phyloP scores from a whole-genome alignment of 1,140 invertebrate species.

The Pseudomyrmex cubaensis region DNA sequence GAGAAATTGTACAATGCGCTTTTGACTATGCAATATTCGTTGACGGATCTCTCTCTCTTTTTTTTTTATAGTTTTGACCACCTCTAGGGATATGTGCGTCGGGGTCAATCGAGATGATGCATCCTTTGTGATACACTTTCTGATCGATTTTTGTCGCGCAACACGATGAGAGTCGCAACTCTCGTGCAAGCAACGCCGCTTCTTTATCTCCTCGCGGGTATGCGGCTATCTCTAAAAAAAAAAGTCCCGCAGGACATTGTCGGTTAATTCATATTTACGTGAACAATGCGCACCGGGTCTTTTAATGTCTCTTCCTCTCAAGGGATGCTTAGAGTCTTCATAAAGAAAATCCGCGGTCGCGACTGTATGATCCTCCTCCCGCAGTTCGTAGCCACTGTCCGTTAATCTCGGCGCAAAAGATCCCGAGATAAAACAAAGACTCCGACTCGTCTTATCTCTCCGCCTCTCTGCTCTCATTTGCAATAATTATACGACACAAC shows the following conservation, averaged over 20 bases:
- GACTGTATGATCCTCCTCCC: constrained; percentile 28
- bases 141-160: background rate
- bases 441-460: constrained; percentile 40
- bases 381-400: constrained; percentile 10
- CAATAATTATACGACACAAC: constrained; percentile 42
- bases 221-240: background rate
- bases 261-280: constrained; percentile 40
- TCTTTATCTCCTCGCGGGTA: background rate
- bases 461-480: constrained; percentile 44
- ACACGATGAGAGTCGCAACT: background rate
- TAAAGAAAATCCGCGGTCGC: constrained; percentile 51
- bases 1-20: constrained; percentile 1
- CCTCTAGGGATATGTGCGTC: background rate
- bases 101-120: background rate
- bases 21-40: background rate
- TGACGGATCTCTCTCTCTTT: too few species aligned
- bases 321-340: constrained; percentile 38
- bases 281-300: constrained; percentile 29
- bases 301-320: constrained; percentile 26
- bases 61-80: background rate
- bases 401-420: constrained; percentile 35
- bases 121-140: background rate
- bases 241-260: background rate
- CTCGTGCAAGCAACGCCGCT: background rate
- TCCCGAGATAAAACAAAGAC: constrained; percentile 44